Percentiles rank a stretch among this genome's conserved stretches.
phyloP scores from a whole-genome alignment of 2,888 invertebrate species.

The Blera fallax region DNA sequence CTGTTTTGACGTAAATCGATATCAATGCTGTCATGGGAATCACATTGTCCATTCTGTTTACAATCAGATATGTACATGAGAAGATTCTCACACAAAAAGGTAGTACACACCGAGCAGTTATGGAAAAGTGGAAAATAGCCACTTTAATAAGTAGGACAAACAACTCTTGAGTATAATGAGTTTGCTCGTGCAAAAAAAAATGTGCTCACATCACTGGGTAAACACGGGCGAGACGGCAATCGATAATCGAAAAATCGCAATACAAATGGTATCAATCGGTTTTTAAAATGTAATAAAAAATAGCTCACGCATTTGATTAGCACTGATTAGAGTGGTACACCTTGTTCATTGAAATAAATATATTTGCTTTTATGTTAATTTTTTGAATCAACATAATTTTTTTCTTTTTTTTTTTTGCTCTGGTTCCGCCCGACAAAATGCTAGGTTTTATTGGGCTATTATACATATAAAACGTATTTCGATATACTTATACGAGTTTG shows the following conservation, averaged over 20 bases:
- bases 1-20: constrained; percentile 58
- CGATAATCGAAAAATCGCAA: not conserved
- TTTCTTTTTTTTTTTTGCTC: not conserved
- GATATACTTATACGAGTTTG: no score
- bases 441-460: constrained; percentile 13
- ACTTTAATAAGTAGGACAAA: constrained; percentile 30
- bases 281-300: not conserved
- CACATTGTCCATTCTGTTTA: constrained; percentile 13
- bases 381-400: not conserved
- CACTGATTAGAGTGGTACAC: constrained; percentile 12
- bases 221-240: not conserved
- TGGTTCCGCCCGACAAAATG: not conserved
- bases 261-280: not conserved
- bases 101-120: not conserved
- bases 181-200: constrained; percentile 19
- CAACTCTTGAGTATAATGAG: constrained; percentile 7
- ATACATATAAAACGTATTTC: not conserved
- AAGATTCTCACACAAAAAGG: not conserved
- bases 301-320: constrained; percentile 31
- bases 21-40: constrained; percentile 33
- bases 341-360: constrained; percentile 10
- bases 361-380: constrained; percentile 9
- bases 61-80: not conserved
- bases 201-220: not conserved
- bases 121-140: constrained; percentile 13